A percentile compares a stretch with the other conserved stretches of the same genome.
phyloP scores from a whole-genome alignment of 2,113 vertebrate species.

The Corythornis cristatus region DNA sequence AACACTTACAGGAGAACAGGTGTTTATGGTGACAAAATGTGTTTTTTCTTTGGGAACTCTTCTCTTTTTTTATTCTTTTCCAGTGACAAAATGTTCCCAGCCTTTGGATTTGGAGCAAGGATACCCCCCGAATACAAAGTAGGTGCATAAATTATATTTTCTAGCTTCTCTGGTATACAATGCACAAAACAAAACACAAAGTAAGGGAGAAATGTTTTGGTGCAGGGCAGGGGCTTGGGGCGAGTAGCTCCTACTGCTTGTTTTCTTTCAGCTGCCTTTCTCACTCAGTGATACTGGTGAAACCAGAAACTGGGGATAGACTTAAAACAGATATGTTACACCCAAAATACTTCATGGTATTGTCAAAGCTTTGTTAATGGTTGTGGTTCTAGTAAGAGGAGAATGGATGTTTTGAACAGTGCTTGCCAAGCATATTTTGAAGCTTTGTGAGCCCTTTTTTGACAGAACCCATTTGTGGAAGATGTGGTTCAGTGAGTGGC shows the following conservation, averaged over 20 bases:
- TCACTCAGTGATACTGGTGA: neutral
- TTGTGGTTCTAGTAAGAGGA: neutral
- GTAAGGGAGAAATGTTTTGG: neutral
- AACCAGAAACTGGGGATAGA: neutral
- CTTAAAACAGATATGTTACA: neutral
- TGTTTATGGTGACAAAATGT: neutral
- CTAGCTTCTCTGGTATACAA: neutral
- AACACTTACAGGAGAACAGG: neutral
- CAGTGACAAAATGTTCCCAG: constrained; percentile 99
- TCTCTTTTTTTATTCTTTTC: constrained; percentile 50
- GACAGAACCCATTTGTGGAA: neutral
- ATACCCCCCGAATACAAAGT: constrained; percentile 97
- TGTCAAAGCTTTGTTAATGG: neutral
- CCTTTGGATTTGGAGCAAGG: constrained; percentile 93
- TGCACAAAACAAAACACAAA: neutral
- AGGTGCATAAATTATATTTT: constrained; percentile 56
- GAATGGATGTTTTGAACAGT: neutral
- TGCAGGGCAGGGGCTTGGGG: neutral
- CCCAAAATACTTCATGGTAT: neutral
- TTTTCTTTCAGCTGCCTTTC: neutral
- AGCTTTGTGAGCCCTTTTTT: neutral
- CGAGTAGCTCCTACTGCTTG: neutral
- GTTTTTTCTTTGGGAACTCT: neutral
- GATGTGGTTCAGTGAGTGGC: neutral
- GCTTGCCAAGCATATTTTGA: neutral